Conservation (phyloP, 2,888 invertebrate genomes). For the Cacoxenus indagator region DNA sequence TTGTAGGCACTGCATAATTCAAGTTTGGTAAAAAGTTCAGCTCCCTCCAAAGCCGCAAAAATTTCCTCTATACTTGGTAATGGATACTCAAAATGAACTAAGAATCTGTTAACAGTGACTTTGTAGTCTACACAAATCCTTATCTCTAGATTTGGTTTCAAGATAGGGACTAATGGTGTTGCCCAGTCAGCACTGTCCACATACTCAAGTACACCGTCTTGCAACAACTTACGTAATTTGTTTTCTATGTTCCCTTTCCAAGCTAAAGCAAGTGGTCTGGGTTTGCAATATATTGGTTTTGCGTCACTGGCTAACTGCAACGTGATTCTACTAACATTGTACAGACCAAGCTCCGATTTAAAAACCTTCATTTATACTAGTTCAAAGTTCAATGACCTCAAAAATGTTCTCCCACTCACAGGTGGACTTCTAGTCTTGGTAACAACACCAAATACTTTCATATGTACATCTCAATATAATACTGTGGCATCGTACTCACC, state of each 20-base stretch:
- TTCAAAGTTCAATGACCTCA: neutral
- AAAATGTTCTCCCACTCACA: neutral
- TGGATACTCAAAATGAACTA: neutral
- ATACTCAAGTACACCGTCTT: no score
- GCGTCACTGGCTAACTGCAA: neutral
- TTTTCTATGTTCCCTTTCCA: no score
- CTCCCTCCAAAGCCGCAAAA: neutral
- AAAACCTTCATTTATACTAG: neutral
- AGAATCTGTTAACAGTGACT: neutral
- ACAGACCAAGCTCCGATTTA: neutral
- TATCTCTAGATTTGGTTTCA: no score
- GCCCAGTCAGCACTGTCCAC: no score
- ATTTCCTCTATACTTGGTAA: neutral
- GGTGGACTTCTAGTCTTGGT: neutral
- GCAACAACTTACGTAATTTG: no score
- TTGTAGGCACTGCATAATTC: constrained; percentile 21
- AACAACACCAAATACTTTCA: neutral
- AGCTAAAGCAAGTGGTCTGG: neutral
- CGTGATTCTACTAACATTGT: neutral
- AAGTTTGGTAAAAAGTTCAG: constrained; percentile 14
- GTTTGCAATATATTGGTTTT: constrained; percentile 11
- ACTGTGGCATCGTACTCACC: neutral
- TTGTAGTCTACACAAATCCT: no score
- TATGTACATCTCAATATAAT: neutral
- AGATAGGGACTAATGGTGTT: no score